Conservation (phyloP, 2,113 vertebrate genomes). For the Hemiprocne comata region DNA sequence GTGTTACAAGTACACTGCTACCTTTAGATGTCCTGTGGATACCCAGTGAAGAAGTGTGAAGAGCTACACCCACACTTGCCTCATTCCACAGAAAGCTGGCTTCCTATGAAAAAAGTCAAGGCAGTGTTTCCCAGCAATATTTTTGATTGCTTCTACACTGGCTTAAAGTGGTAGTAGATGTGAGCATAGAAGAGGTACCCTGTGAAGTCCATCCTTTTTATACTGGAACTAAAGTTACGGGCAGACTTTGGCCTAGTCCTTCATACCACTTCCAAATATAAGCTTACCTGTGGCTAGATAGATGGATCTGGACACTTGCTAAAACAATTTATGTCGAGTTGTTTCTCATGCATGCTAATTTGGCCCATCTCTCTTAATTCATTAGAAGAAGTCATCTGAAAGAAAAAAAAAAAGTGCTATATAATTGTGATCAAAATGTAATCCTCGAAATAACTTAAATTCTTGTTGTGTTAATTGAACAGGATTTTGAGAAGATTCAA, state of each 20-base stretch:
- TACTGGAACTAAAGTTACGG: not conserved
- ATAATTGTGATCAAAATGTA: not conserved
- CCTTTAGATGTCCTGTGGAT: not conserved
- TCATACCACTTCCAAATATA: not conserved
- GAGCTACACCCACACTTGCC: not conserved
- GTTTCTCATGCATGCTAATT: not conserved
- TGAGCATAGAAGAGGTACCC: not conserved
- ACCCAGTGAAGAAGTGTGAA: not conserved
- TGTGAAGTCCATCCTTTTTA: not conserved
- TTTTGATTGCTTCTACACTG: not conserved
- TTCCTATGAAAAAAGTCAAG: not conserved
- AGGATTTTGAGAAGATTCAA: not conserved
- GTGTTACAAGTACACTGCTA: not conserved
- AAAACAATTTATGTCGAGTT: not conserved
- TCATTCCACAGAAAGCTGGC: not conserved
- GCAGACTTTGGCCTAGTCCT: not conserved
- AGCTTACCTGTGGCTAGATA: not conserved
- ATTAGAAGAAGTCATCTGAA: not conserved
- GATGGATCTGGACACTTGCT: not conserved
- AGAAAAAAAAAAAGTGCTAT: not conserved
- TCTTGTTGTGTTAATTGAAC: not conserved
- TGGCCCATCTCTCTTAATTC: not conserved
- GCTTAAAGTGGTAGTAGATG: not conserved
- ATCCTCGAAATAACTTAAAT: not conserved
- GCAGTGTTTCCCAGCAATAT: not conserved